Evolutionary conservation across 2,888 invertebrate species (phyloP).

Genomic region (Orchesellides sinensis): DNA sequence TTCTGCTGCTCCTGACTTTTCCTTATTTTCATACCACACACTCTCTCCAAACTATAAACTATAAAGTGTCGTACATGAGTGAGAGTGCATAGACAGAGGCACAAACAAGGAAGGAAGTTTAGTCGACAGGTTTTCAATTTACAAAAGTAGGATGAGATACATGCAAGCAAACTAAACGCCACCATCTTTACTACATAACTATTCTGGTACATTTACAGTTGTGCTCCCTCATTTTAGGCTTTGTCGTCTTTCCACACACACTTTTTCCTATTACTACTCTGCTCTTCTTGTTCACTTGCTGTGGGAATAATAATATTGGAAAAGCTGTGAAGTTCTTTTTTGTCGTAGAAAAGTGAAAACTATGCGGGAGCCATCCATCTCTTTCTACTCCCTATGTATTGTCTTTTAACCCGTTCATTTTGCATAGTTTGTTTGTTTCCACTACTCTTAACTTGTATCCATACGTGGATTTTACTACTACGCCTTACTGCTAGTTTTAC

Average conservation of each 20-base stretch:
- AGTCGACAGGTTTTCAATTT: slow-evolving; percentile 47
- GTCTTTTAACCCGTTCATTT: slow-evolving; percentile 29
- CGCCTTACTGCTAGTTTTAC: too few species aligned
- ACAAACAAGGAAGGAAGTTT: slow-evolving; percentile 10
- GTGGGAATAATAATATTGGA: slow-evolving; percentile 28
- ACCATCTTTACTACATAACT: not conserved
- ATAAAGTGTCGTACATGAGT: not conserved
- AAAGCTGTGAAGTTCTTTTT: not conserved
- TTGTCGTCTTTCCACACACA: slow-evolving; percentile 10
- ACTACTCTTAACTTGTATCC: not conserved
- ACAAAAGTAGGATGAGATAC: slow-evolving; percentile 13
- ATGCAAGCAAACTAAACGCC: not conserved
- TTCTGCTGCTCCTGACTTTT: not conserved
- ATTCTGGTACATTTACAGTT: not conserved
- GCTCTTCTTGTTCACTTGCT: not conserved
- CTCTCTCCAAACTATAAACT: not conserved
- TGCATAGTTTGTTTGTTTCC: slow-evolving; percentile 61
- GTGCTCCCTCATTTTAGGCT: slow-evolving; percentile 14
- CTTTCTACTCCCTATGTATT: slow-evolving; percentile 47
- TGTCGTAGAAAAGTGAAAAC: slow-evolving; percentile 53
- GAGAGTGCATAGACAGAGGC: slow-evolving; percentile 1
- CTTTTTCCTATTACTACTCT: not conserved
- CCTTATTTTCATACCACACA: not conserved
- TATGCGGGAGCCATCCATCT: slow-evolving; percentile 61
- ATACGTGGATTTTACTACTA: too few species aligned